Evolutionary conservation across 2,797 vertebrate genomes (phyloP), one percentile per base, ranked within the genome.

Genomic region (Platyrinchus mystaceus): DNA sequence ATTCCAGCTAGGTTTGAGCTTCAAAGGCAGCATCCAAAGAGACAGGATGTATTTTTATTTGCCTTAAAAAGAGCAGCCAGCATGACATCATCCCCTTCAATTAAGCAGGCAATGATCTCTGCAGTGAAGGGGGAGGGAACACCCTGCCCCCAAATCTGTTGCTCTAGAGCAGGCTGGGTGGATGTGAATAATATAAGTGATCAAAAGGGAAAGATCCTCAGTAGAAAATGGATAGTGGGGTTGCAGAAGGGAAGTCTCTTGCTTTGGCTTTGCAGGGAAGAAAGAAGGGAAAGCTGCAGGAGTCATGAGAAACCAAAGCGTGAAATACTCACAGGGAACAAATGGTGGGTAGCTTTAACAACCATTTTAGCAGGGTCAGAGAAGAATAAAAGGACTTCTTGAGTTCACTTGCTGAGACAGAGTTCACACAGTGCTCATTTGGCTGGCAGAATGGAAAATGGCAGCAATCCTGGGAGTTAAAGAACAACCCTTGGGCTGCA

Each of bases 371-470:
- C 66, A 69, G 67, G 76, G 87, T 91, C 63, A 91, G 68, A 81
- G 84, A 79, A 93, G 89, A 94, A 94, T 91, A 84, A 94, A 97
- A 84, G 82, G 44, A 79, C 62, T 66, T 90, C 81, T 1, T 93
- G 93, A 89, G 85, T 93, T 82, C 89, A 63, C 58, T 95, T 92
- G 62, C 91, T 73, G 90, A 81, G 76, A n/a, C 50, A 66, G 87
- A 92, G 81, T 93, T 92, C 89, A 93, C 87, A 70, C 44, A 92
- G 83, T 76, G 89, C 79, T 93, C 73, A 73, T 91, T 96, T 97
- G 94, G 79, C 91, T 92, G 95, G 87, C 82, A 88, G 69, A 91
- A 93, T 78, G 91, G 95, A 94, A 96, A 96, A 96, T 69, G 94
- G 94, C 84, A 96, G 73, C 84, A 91, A 24, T 95, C 84, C 87